Percentiles rank a stretch among this genome's conserved stretches.
Evolutionary conservation across 2,888 invertebrate genomes (phyloP).

Genomic region (Neoitamus cyanurus): DNA sequence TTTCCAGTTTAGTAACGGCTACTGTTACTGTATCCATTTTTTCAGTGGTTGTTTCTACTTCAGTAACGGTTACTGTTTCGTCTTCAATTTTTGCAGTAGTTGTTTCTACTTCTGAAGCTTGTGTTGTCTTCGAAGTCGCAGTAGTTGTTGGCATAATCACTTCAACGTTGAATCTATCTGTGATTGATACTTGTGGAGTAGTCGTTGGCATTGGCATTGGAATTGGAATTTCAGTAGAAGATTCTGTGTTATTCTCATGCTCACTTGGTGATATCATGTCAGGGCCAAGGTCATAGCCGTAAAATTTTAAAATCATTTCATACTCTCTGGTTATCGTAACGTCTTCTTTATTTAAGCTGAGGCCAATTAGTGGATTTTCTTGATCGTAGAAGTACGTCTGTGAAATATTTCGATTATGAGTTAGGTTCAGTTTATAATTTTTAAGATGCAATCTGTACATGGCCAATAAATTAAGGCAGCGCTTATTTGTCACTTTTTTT

Average conservation of each 20-base stretch:
- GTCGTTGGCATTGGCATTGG: slow-evolving; percentile 51
- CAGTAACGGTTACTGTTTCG: not conserved
- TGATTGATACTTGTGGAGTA: slow-evolving; percentile 51
- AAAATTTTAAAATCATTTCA: slow-evolving; percentile 78
- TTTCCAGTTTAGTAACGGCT: not conserved
- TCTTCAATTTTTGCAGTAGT: not conserved
- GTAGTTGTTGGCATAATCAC: slow-evolving; percentile 56
- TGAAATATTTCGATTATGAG: slow-evolving; percentile 57
- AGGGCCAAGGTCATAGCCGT: slow-evolving; percentile 80
- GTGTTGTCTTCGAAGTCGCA: slow-evolving; percentile 41
- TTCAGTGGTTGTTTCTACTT: slow-evolving; percentile 32
- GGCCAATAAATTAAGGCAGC: no score
- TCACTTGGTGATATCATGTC: slow-evolving; percentile 60
- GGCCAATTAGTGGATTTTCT: slow-evolving; percentile 84
- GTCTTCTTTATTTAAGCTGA: slow-evolving; percentile 82
- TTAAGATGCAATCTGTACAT: no score
- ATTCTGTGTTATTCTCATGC: not conserved
- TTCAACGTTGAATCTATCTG: slow-evolving; percentile 59
- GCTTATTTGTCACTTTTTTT: no score
- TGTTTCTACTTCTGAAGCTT: not conserved
- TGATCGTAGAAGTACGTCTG: slow-evolving; percentile 86
- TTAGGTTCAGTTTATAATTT: no score
- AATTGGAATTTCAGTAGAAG: slow-evolving; percentile 40
- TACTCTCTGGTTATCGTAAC: slow-evolving; percentile 80
- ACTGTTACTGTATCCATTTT: not conserved